These are phyloP conservation scores for Tryphoninae sp. DNA, from an alignment of 2,888 invertebrate genomes.

Conservation along the genomic window DNA sequence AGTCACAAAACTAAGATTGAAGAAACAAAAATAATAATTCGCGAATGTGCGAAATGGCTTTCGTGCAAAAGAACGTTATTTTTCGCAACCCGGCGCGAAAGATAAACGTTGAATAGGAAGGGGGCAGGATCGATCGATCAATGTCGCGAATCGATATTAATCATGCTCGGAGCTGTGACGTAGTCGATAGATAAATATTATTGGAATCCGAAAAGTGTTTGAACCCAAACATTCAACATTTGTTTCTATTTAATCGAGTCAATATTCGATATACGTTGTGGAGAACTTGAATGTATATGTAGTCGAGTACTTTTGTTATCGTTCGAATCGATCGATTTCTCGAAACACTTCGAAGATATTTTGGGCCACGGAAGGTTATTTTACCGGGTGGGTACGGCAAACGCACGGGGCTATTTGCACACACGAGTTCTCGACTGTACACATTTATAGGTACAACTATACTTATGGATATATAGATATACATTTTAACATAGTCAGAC, in stretches of 20 bases:
- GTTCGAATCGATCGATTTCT: conserved; percentile 34
- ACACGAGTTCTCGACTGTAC: not conserved
- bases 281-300: not conserved
- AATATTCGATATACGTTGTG: not conserved
- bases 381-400: conserved; percentile 20
- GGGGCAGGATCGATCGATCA: conserved; percentile 37
- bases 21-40: conserved; percentile 31
- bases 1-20: not conserved
- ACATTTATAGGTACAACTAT: not conserved
- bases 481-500: conserved; percentile 12
- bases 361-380: conserved; percentile 27
- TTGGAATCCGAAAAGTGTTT: conserved; percentile 28
- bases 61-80: conserved; percentile 50
- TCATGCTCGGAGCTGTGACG: conserved; percentile 9
- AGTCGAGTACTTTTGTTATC: not conserved
- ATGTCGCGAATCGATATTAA: conserved; percentile 40
- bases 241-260: conserved; percentile 15
- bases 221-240: conserved; percentile 17
- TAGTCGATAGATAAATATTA: conserved; percentile 18
- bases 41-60: conserved; percentile 27
- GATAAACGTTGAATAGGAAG: not conserved
- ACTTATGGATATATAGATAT: conserved; percentile 1
- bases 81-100: conserved; percentile 20
- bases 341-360: conserved; percentile 48
- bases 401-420: conserved; percentile 13